Evolutionary conservation across 2,888 invertebrate genomes (phyloP).

Genomic region (Ochropacha duplaris): DNA sequence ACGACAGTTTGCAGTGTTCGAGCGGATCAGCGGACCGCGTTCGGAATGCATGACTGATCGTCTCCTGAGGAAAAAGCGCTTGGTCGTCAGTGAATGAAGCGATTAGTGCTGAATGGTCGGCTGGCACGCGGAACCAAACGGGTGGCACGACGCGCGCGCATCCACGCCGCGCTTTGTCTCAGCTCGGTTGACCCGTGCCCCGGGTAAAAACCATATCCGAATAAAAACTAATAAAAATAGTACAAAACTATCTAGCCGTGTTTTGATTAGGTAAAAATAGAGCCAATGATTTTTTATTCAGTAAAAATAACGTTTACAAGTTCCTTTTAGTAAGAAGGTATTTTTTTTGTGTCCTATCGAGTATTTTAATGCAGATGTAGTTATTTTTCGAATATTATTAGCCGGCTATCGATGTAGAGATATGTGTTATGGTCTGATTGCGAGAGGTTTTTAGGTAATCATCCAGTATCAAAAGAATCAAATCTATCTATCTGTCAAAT

Average conservation of each 20-base stretch:
- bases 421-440: no score
- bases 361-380: constrained; percentile 43
- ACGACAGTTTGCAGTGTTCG: constrained; percentile 50
- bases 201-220: constrained; percentile 59
- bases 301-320: constrained; percentile 36
- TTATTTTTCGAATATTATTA: no score
- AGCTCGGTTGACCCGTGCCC: constrained; percentile 80
- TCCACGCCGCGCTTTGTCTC: constrained; percentile 74
- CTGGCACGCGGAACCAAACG: constrained; percentile 78
- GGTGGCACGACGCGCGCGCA: constrained; percentile 63
- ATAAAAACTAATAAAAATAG: constrained; percentile 59
- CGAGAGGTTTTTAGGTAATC: no score
- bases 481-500: no score
- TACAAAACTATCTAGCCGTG: constrained; percentile 53
- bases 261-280: constrained; percentile 72
- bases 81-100: constrained; percentile 76
- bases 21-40: constrained; percentile 28
- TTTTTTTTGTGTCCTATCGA: constrained; percentile 29
- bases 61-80: constrained; percentile 69
- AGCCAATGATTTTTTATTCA: constrained; percentile 50
- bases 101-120: constrained; percentile 77
- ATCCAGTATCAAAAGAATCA: no score
- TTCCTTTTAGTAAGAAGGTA: constrained; percentile 34
- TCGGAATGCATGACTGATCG: constrained; percentile 81
- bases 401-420: no score